Evolutionary conservation across 2,797 vertebrate species (phyloP), one percentile per base, ranked within the genome.

Genomic region (Alauda arvensis): DNA sequence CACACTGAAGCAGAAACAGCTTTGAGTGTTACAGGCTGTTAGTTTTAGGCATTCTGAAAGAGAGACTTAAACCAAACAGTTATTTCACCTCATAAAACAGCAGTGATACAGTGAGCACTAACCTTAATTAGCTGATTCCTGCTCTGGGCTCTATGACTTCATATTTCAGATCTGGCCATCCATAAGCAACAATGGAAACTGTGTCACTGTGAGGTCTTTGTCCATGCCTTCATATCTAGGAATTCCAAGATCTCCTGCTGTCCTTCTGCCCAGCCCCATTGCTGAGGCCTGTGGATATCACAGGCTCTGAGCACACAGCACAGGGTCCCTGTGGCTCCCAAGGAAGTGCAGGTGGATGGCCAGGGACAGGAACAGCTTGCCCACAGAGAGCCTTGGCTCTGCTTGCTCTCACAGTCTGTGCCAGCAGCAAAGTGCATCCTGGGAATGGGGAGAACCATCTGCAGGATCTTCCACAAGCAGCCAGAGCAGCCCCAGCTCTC

Each of bases 61-160:
- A 92, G 31, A 68, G 34, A 80, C 9, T 24, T 72, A 29, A 78
- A 49, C n/a, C 29, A 39, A 70, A 62, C 26, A 34, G 40, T 31
- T 43, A 37, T 8, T 68, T 68, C 60, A 39, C 37, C 33, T 59
- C 1, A 1, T 12, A 23, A 60, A 88, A 40, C 14, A 52, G 37
- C 31, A 18, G 61, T 0, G 2, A 63, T 6, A 9, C 8, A 31
- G 48, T 26, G 18, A 84, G 23, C 0, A 0, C 39, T 7, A 31
- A 29, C 20, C 18, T 13, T 2, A 3, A 42, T 18, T 4, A 43
- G 61, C 20, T 57, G 55, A 9, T 7, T 34, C 8, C 18, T 37
- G 57, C 34, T 20, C 39, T 7, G 2, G 48, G 45, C 31, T 77
- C 31, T 11, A 4, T 1, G 2, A 3, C 34, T 67, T 53, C n/a